Evolutionary conservation across 1,140 invertebrate genomes (phyloP).

Genomic region (Holotrichia oblita): DNA sequence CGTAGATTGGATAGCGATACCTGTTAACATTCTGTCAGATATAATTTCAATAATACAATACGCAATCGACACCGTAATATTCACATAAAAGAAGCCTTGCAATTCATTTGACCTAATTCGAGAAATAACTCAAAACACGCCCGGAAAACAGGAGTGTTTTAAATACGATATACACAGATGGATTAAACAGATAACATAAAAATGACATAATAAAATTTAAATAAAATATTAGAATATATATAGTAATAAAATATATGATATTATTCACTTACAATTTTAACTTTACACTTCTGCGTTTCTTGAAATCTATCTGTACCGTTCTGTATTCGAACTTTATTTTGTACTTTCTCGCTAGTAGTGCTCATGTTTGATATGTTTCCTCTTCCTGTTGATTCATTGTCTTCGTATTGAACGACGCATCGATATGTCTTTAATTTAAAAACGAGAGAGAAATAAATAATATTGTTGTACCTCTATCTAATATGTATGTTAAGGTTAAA

Average conservation of each 20-base stretch:
- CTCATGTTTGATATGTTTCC: conserved; percentile 33
- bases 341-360: conserved; percentile 37
- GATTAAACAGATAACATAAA: background rate
- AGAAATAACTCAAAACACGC: conserved; percentile 34
- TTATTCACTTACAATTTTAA: conserved; percentile 54
- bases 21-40: background rate
- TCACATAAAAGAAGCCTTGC: conserved; percentile 26
- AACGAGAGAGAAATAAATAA: conserved; percentile 17
- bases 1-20: background rate
- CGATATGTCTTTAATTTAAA: conserved; percentile 3
- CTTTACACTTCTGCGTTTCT: conserved; percentile 52
- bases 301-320: conserved; percentile 47
- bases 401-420: background rate
- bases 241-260: conserved; percentile 21
- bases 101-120: conserved; percentile 35
- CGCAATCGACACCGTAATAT: conserved; percentile 18
- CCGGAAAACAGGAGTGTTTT: conserved; percentile 14
- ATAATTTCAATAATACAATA: conserved; percentile 25
- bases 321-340: conserved; percentile 41
- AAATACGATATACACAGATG: background rate
- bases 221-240: too few relatives aligned
- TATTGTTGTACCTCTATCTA: background rate
- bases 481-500: background rate
- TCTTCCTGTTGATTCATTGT: conserved; percentile 35
- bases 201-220: background rate